Percentiles rank a stretch among this genome's conserved stretches.
phyloP scores from a whole-genome alignment of 1,140 invertebrate species.

The Hypothenemus hampei region DNA sequence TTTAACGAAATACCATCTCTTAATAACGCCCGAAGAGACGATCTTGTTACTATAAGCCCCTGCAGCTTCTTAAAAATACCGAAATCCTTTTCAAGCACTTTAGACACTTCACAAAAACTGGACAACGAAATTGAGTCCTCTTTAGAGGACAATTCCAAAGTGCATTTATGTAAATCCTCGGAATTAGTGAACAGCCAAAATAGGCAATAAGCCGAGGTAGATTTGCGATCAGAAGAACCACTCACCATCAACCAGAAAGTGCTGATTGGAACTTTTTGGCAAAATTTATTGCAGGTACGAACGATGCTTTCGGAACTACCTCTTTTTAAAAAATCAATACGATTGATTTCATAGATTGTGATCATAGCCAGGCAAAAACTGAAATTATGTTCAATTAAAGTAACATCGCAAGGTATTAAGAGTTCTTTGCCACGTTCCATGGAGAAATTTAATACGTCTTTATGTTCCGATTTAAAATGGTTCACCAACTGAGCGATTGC shows the following conservation, averaged over 20 bases:
- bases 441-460: conserved; percentile 30
- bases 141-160: conserved; percentile 37
- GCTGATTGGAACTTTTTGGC: conserved; percentile 32
- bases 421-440: conserved; percentile 34
- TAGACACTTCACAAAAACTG: conserved; percentile 35
- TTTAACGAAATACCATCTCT: conserved; percentile 35
- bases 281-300: conserved; percentile 33
- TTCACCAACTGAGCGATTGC: conserved; percentile 38
- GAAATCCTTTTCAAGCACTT: conserved; percentile 31
- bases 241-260: conserved; percentile 42
- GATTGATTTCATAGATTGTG: conserved; percentile 35
- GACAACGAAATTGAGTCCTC: conserved; percentile 35
- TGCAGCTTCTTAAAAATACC: conserved; percentile 31
- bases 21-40: conserved; percentile 32
- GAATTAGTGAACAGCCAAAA: conserved; percentile 40
- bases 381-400: conserved; percentile 25
- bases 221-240: conserved; percentile 29
- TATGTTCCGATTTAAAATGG: conserved; percentile 41
- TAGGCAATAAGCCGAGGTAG: conserved; percentile 27
- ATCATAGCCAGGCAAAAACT: conserved; percentile 35
- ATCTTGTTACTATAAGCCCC: conserved; percentile 35
- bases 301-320: conserved; percentile 28
- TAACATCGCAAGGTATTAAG: conserved; percentile 28
- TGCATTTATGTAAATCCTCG: conserved; percentile 35
- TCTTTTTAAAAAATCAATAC: conserved; percentile 27